Evolutionary conservation across 2,888 invertebrate genomes (phyloP).

Genomic region (Oligia fasciuncula): DNA sequence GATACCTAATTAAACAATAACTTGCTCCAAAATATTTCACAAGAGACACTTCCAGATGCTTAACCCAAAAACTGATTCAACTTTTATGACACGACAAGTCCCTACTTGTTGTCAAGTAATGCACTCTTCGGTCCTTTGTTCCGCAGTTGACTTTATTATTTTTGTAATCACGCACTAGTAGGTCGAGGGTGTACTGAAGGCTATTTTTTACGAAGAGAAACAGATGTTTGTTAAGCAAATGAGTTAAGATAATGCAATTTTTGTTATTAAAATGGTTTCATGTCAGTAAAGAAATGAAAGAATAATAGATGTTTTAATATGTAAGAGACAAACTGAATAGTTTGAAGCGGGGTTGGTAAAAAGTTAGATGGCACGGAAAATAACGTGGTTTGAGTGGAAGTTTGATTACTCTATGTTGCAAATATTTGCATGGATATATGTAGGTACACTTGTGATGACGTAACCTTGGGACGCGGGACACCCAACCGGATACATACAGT

Average conservation of each 20-base stretch:
- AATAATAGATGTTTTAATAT: slow-evolving; percentile 14
- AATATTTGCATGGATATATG: background rate
- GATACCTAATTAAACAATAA: slow-evolving; percentile 3
- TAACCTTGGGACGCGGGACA: too few species aligned
- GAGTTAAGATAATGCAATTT: background rate
- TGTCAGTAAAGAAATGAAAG: slow-evolving; percentile 26
- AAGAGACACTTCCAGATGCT: slow-evolving; percentile 22
- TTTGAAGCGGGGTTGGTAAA: background rate
- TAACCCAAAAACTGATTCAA: slow-evolving; percentile 35
- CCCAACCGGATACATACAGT: too few species aligned
- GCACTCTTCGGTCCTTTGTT: slow-evolving; percentile 23
- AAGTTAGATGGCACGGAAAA: background rate
- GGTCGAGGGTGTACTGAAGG: slow-evolving; percentile 7
- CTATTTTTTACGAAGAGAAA: background rate
- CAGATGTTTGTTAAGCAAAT: slow-evolving; percentile 7
- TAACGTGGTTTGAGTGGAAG: background rate
- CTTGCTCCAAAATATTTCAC: slow-evolving; percentile 19
- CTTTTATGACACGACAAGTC: slow-evolving; percentile 33
- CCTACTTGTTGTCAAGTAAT: slow-evolving; percentile 19
- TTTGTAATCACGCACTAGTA: slow-evolving; percentile 16
- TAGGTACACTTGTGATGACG: too few species aligned
- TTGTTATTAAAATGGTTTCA: slow-evolving; percentile 4
- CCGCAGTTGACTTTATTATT: slow-evolving; percentile 20
- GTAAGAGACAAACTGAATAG: background rate
- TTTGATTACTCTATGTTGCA: background rate